Percentiles rank a stretch among this genome's conserved stretches.
phyloP scores from a whole-genome alignment of 2,113 vertebrate genomes.

The Pluvianellus socialis region DNA sequence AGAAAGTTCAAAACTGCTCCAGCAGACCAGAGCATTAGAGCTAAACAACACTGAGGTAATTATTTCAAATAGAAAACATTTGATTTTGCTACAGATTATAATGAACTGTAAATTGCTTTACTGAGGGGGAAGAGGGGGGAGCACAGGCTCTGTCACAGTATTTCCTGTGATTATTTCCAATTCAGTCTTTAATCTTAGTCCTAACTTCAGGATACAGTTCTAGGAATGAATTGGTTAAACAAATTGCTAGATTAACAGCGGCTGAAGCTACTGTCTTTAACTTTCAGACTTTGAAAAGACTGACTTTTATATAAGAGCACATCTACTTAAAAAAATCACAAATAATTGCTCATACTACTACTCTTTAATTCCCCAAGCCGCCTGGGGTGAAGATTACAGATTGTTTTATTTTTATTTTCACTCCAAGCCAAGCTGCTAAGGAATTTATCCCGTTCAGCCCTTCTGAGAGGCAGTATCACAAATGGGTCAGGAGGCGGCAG shows the following conservation, averaged over 20 bases:
- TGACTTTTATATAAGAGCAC: accelerated
- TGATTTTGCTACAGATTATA: background rate
- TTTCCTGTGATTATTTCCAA: background rate
- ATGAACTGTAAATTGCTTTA: background rate
- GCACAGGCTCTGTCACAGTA: background rate
- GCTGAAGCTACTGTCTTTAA: background rate
- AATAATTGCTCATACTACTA: background rate
- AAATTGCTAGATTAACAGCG: background rate
- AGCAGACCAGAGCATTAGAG: background rate
- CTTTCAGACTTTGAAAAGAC: background rate
- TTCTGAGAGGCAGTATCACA: background rate
- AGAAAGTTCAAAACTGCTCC: background rate
- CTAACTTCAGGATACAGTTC: background rate
- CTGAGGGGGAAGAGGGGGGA: background rate
- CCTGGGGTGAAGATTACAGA: too few species aligned
- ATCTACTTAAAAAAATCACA: background rate
- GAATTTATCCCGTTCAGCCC: background rate
- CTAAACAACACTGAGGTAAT: accelerated
- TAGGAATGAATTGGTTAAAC: background rate
- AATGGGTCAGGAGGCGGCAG: slow-evolving; percentile 61
- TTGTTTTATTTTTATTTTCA: background rate
- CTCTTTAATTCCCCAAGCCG: background rate
- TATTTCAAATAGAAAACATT: background rate
- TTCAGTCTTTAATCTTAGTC: background rate
- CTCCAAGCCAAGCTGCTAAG: background rate